phyloP scores from a whole-genome alignment of 2,888 invertebrate genomes.

The Cistogaster globosa region DNA sequence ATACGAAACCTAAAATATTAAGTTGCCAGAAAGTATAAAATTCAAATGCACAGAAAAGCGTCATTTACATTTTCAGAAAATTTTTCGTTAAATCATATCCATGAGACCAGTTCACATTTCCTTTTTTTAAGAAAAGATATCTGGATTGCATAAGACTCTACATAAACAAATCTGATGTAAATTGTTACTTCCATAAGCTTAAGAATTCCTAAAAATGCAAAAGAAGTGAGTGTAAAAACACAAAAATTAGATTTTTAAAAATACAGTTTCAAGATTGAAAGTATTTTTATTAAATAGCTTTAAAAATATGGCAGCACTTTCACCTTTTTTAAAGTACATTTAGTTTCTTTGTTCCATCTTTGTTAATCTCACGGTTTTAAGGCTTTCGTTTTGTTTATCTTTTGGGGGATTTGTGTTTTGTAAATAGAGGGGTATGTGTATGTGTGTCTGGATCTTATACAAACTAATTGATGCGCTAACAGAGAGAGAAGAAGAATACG shows the following conservation, averaged over 20 bases:
- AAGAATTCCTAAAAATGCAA: no score
- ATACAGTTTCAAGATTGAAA: no score
- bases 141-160: no score
- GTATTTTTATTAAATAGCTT: neutral
- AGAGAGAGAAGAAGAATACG: neutral
- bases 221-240: no score
- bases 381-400: conserved; percentile 9
- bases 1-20: neutral
- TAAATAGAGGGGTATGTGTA: neutral
- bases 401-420: conserved; percentile 16
- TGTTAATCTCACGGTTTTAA: conserved; percentile 11
- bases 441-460: neutral
- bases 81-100: no score
- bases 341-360: conserved; percentile 12
- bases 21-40: conserved; percentile 14
- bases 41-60: no score
- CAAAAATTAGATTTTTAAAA: no score
- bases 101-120: no score
- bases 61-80: no score
- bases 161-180: no score
- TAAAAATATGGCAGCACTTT: neutral
- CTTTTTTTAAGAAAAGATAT: no score
- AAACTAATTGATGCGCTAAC: neutral
- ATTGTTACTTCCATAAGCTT: no score
- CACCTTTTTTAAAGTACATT: neutral